Percentiles rank a stretch among this genome's conserved stretches.
Evolutionary conservation across 1,140 invertebrate genomes (phyloP).

Genomic region (Tenebrio molitor): DNA sequence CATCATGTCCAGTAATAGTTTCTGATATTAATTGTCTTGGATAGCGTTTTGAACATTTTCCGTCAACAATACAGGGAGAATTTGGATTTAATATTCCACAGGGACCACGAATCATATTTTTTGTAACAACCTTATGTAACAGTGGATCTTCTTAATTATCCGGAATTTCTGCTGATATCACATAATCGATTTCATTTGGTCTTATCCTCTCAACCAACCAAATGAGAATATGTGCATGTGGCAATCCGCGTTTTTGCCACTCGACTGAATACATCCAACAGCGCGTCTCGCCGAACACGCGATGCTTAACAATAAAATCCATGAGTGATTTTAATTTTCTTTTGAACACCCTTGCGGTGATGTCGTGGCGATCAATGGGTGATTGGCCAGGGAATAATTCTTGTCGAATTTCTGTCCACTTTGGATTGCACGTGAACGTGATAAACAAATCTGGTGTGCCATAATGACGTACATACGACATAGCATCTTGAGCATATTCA

Average conservation of each 20-base stretch:
- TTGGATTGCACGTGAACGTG: too few relatives aligned
- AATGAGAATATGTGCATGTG: constrained; percentile 67
- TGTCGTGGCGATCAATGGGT: too few relatives aligned
- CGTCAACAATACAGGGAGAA: constrained; percentile 65
- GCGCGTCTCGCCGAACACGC: too few relatives aligned
- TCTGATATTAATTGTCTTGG: constrained; percentile 55
- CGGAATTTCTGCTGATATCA: constrained; percentile 9
- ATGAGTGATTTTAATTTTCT: too few relatives aligned
- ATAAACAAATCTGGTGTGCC: too few relatives aligned
- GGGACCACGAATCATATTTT: constrained; percentile 61
- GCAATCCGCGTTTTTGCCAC: constrained; percentile 66
- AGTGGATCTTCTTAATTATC: neutral
- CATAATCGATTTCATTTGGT: constrained; percentile 37
- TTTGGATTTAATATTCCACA: constrained; percentile 61
- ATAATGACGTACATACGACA: too few relatives aligned
- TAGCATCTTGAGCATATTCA: too few relatives aligned
- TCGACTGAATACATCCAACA: constrained; percentile 68
- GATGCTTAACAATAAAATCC: too few relatives aligned
- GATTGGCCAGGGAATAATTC: too few relatives aligned
- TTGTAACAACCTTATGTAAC: neutral
- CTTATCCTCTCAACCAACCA: constrained; percentile 52
- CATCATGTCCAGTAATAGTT: constrained; percentile 63
- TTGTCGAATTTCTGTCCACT: too few relatives aligned
- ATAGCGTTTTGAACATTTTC: constrained; percentile 60
- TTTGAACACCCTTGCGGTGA: too few relatives aligned